Evolutionary conservation across 2,888 invertebrate genomes (phyloP), one percentile per base, ranked within the genome.

Genomic region (Rhagonycha fulva): DNA sequence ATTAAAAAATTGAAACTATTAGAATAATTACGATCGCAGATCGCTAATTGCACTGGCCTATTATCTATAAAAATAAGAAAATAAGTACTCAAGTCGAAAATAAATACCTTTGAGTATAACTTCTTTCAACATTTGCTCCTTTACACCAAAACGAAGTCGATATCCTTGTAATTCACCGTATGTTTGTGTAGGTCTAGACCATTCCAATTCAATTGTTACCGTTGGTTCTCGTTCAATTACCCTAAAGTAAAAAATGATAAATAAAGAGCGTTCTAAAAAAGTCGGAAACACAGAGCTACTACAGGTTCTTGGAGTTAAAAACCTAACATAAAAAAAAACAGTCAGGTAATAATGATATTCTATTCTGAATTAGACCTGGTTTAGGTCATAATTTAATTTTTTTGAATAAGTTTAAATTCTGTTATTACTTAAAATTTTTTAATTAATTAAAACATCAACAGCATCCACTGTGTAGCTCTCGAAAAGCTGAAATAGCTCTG

Each of bases 121-220:
- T 87, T 95, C 95, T 79, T 92, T 92, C 9, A 95, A 87, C 3
- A 91, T 89, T 83, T 95, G 94, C 88, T 96, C 96, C 87, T 94
- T 94, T 24, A 96, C 94, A 24, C 97, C 97, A 87, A 94, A 98
- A 84, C 94, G 91, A 26, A 98, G 88, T 72, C 96, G 91, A 87
- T 97, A 98, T 10, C 97, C 96, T 77, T 94, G 90, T 72, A 98
- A 89, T 83, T 95, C 94, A 4, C 98, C 98, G 84, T 96, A 96
- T 0, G 96, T 96, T 88, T 95, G 94, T 0, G 93, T 91, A 0
- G 99, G 99, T 81, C 93, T 92, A 9, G 93, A 93, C 99, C 99
- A 99, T 87, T 97, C 96, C 76, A 98, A 90, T 88, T 97, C 95
- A 77, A 98, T 94, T 2, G 94, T 94, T 28, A 96, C 94, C 23